phyloP scores from a whole-genome alignment of 2,797 vertebrate species.

The Otus scops region DNA sequence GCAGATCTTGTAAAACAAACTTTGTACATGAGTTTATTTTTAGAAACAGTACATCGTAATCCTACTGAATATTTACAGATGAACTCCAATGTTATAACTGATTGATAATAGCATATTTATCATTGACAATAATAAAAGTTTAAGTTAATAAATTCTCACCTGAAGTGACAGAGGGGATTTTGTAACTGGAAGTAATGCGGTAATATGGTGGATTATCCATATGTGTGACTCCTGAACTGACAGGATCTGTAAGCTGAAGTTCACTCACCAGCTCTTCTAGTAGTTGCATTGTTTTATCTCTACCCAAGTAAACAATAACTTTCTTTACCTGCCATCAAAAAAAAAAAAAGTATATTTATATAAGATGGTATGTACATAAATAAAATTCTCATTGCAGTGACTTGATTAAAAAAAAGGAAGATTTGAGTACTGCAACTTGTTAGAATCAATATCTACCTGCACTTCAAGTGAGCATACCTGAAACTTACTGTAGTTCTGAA shows the following conservation, averaged over 20 bases:
- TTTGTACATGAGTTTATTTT: not conserved
- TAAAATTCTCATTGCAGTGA: not conserved
- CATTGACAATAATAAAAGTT: not conserved
- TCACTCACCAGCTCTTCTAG: conserved; percentile 95
- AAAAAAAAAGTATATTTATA: not conserved
- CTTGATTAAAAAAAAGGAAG: not conserved
- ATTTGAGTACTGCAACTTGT: not conserved
- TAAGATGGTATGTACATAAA: not conserved
- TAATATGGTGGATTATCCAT: conserved; percentile 99
- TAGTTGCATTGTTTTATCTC: conserved; percentile 99
- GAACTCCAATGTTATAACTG: not conserved
- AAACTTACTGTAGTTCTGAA: not conserved
- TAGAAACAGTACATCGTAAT: not conserved
- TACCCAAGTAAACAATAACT: conserved; percentile 96
- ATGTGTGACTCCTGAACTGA: conserved; percentile 93
- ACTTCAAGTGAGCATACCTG: not conserved
- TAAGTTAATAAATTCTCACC: conserved; percentile 75
- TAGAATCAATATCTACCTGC: not conserved
- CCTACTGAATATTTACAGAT: not conserved
- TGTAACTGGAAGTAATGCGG: conserved; percentile 95
- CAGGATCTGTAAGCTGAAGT: conserved; percentile 92
- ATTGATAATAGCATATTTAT: not conserved
- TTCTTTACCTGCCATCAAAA: conserved; percentile 88
- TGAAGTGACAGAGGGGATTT: conserved; percentile 97
- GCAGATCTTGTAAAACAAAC: not conserved